These are phyloP conservation scores for Tamandua tetradactyla DNA, from an alignment of 2,797 vertebrate genomes.

Conservation along the genomic window DNA sequence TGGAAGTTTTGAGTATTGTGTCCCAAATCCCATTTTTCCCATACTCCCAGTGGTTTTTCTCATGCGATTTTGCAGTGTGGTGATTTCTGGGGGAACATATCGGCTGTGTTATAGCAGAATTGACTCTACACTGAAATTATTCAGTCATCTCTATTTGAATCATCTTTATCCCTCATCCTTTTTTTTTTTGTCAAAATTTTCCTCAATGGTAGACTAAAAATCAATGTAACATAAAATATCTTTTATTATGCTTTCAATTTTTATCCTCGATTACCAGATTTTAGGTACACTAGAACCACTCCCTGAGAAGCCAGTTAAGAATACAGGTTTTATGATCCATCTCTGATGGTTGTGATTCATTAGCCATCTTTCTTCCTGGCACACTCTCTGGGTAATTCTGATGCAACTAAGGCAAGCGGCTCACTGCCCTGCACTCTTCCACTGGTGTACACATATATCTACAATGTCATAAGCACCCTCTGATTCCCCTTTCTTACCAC, in stretches of 20 bases:
- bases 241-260: neutral
- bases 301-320: neutral
- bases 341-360: neutral
- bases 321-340: neutral
- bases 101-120: neutral
- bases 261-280: neutral
- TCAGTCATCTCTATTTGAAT: neutral
- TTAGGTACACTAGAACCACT: neutral
- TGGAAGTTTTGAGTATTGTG: neutral
- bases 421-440: neutral
- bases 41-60: neutral
- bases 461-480: neutral
- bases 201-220: neutral
- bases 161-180: neutral
- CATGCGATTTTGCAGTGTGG: neutral
- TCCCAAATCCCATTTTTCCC: neutral
- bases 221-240: neutral
- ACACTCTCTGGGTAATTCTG: neutral
- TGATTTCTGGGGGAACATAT: neutral
- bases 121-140: neutral
- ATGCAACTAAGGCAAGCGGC: neutral
- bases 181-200: slow-evolving; percentile 3
- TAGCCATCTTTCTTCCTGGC: neutral
- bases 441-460: neutral
- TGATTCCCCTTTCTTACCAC: neutral